Base-by-base conservation (phyloP, 1,140 invertebrate genomes). In the Magallana angulata region DNA sequence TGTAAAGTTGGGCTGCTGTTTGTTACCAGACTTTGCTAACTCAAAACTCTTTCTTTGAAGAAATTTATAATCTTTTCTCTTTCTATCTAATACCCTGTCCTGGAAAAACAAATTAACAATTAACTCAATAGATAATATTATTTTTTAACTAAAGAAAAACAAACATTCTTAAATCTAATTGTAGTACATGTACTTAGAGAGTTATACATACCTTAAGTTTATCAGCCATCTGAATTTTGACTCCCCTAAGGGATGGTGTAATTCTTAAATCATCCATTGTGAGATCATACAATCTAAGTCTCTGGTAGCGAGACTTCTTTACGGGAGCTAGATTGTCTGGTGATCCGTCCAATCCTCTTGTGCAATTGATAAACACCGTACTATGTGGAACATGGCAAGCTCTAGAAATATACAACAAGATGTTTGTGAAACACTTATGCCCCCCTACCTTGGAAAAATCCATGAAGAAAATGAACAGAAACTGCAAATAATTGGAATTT, bases 311-410 rank as follows among this genome's bases (percentile, higher is more conserved):
- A 16, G 14, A 84, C 64, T 89, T 86, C 60, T 84, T 86, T 56
- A 24, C 59, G n/a, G 24, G 59, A 16, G n/a, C 14, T 60, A 14
- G 82, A 58, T n/a, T n/a, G 30, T 1, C 57, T 57, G 24, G 84
- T 59, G 48, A 48, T 56, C 24, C 16, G 48, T 58, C 11, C 7
- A n/a, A 36, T 48, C 68, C 57, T 12, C 57, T 62, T 58, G 89
- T 88, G 59, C 92, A 93, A 7, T 87, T 84, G 60, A 93, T 89
- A 85, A 85, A 92, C 30, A 93, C 62, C 9, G 92, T 89, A 82
- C 91, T 93, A 76, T 89, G 85, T 57, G 91, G 88, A 16, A 92
- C 48, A n/a, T 86, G 11, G 87, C 92, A 93, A 0, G 57, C 64
- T 30, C 92, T 93, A 87, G 9, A 89, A 88, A 81, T 81, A 48